phyloP scores from a whole-genome alignment of 2,888 invertebrate genomes.

The Melipona beecheii region DNA sequence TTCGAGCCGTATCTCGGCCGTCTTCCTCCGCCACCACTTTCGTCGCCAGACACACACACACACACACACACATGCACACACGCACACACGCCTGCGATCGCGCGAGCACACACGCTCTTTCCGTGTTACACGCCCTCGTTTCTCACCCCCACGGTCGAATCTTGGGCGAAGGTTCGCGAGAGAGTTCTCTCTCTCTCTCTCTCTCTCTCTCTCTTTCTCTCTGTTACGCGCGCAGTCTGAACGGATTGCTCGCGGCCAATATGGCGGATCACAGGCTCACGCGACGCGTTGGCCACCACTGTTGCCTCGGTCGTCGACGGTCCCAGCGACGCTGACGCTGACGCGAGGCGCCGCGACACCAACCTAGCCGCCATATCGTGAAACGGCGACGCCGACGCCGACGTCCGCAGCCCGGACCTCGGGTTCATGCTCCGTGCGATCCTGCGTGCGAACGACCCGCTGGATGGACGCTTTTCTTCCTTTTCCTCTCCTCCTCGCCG shows the following conservation, averaged over 20 bases:
- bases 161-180: conserved; percentile 48
- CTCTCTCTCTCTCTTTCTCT: not conserved
- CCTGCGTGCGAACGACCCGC: conserved; percentile 67
- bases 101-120: not conserved
- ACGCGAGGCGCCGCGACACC: conserved; percentile 79
- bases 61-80: too few relatives aligned
- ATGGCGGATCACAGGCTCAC: conserved; percentile 76
- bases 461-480: conserved; percentile 20
- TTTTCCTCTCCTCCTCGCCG: not conserved
- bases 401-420: conserved; percentile 29
- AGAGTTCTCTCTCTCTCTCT: conserved; percentile 16
- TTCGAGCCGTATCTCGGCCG: conserved; percentile 60
- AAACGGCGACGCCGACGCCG: conserved; percentile 64
- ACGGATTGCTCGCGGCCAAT: conserved; percentile 72
- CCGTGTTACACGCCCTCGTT: conserved; percentile 58
- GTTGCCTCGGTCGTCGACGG: conserved; percentile 62
- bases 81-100: too few relatives aligned
- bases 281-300: conserved; percentile 78
- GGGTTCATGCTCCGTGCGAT: conserved; percentile 38
- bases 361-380: conserved; percentile 68
- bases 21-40: conserved; percentile 48
- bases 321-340: conserved; percentile 76
- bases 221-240: conserved; percentile 21
- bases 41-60: not conserved
- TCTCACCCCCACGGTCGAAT: conserved; percentile 76